Percentiles rank a stretch among this genome's conserved stretches.
Conservation (phyloP, 1,140 invertebrate genomes). For the Drosophila kurseongensis region DNA sequence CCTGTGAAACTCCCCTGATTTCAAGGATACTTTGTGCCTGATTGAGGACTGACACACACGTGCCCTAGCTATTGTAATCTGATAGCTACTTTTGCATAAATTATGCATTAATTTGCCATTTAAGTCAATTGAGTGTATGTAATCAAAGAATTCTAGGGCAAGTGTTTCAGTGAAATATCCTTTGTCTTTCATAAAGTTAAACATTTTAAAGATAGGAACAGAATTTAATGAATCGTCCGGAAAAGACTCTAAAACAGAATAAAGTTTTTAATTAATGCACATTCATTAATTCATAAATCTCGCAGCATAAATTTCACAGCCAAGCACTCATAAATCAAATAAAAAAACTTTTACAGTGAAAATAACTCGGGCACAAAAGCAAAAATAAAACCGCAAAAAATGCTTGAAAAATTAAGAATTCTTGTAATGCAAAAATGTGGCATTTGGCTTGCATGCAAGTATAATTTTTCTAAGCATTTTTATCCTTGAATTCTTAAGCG, state of each 20-base stretch:
- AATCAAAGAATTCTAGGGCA: no score
- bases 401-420: constrained; percentile 4
- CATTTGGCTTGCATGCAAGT: constrained; percentile 28
- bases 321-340: background rate
- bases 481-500: background rate
- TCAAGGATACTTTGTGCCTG: background rate
- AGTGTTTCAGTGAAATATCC: no score
- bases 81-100: background rate
- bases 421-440: constrained; percentile 25
- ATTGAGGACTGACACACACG: no score
- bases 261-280: no score
- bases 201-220: no score
- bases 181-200: no score
- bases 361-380: constrained; percentile 1
- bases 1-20: constrained; percentile 1
- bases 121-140: no score
- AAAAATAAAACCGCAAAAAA: background rate
- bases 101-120: background rate
- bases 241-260: no score
- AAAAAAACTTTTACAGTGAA: background rate
- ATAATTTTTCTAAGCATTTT: constrained; percentile 3
- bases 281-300: no score
- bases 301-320: no score
- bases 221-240: no score
- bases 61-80: background rate